Evolutionary conservation across 35 echinoderm and acorn worm genomes (phyloP).

Genomic region (Ophioderma brevispina): DNA sequence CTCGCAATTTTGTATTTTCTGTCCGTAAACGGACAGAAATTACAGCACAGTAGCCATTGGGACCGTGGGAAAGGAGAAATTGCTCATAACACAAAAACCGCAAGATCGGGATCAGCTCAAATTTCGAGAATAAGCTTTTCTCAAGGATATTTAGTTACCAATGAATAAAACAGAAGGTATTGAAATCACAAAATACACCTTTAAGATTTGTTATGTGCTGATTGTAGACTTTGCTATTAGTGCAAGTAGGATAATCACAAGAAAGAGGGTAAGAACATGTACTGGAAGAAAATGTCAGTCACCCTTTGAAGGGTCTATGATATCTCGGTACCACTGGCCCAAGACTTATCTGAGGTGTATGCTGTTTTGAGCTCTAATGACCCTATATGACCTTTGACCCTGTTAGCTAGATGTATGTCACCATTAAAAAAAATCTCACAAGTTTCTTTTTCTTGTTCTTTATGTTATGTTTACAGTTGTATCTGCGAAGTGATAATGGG

Average conservation of each 20-base stretch:
- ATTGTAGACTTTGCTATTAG: not conserved
- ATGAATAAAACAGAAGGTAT: too few species aligned
- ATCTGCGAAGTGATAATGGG: conserved; percentile 56
- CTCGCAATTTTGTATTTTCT: too few species aligned
- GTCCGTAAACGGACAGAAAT: too few species aligned
- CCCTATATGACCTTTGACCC: too few species aligned
- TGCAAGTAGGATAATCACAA: not conserved
- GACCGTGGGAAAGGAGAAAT: too few species aligned
- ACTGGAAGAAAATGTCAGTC: not conserved
- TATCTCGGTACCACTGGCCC: not conserved
- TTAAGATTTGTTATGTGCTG: not conserved
- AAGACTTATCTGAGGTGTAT: not conserved
- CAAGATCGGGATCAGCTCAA: too few species aligned
- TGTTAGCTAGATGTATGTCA: not conserved
- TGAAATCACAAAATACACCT: too few species aligned
- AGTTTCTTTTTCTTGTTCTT: not conserved
- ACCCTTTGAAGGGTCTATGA: not conserved
- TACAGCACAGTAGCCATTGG: too few species aligned
- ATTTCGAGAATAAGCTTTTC: too few species aligned
- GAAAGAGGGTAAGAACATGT: not conserved
- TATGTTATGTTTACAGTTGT: conserved; percentile 23
- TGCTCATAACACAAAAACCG: too few species aligned
- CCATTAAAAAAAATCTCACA: not conserved
- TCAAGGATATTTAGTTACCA: too few species aligned
- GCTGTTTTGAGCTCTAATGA: too few species aligned